These are phyloP conservation scores for Microtus oregoni DNA, from an alignment of 2,113 vertebrate species.

Conservation along the genomic window DNA sequence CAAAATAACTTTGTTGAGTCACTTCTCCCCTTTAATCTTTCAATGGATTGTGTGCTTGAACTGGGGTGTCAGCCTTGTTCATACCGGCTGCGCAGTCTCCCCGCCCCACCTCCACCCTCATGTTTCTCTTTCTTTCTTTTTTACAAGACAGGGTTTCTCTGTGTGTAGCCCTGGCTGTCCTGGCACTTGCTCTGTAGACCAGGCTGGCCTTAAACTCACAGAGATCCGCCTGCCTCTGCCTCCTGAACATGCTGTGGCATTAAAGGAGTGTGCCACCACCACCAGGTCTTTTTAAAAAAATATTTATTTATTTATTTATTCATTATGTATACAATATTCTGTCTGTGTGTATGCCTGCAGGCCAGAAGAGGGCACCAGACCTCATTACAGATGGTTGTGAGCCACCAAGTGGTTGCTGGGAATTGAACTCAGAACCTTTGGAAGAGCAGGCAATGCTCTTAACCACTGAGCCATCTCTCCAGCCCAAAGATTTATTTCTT, in stretches of 20 bases:
- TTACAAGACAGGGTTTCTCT: neutral
- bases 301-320: no score
- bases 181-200: neutral
- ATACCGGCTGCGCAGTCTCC: neutral
- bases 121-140: neutral
- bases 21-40: neutral
- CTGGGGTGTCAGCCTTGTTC: neutral
- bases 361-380: no score
- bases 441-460: no score
- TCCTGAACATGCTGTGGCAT: neutral
- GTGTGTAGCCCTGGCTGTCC: neutral
- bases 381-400: no score
- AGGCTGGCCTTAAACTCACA: neutral
- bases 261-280: no score
- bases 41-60: neutral
- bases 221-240: neutral
- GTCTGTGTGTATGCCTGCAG: no score
- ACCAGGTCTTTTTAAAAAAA: no score
- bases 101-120: accelerated
- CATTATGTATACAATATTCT: no score
- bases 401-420: no score
- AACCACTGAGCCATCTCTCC: no score
- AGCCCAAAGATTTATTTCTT: no score
- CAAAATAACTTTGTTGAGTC: neutral
- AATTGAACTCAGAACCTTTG: no score